Conservation (phyloP, 2,113 vertebrate genomes). For the Eptesicus fuscus region DNA sequence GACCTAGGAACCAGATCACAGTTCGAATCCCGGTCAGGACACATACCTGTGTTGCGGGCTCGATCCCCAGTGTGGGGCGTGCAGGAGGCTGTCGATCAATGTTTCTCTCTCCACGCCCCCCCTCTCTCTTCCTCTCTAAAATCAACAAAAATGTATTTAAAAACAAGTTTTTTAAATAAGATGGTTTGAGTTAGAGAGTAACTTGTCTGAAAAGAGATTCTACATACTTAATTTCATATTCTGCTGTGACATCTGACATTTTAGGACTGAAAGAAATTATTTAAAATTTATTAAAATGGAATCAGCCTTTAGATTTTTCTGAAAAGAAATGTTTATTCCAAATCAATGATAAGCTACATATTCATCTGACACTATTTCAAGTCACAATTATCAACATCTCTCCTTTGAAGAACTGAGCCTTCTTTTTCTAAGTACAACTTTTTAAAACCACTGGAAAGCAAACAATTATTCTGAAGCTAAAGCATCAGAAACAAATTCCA, state of each 20-base stretch:
- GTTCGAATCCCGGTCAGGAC: too few relatives aligned
- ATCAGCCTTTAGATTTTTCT: not conserved
- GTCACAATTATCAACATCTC: not conserved
- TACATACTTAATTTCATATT: not conserved
- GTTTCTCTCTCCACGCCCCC: too few relatives aligned
- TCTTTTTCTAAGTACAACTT: not conserved
- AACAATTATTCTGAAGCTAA: conserved; percentile 3
- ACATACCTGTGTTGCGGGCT: too few relatives aligned
- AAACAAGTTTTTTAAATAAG: not conserved
- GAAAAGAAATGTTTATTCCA: not conserved
- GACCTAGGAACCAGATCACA: too few relatives aligned
- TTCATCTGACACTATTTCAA: not conserved
- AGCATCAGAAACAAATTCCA: not conserved
- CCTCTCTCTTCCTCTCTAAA: too few relatives aligned
- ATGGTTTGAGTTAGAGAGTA: not conserved
- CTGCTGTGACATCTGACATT: not conserved
- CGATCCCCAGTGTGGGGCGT: too few relatives aligned
- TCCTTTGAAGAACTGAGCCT: not conserved
- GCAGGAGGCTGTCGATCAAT: too few relatives aligned
- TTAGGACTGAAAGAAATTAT: not conserved
- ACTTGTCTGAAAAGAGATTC: not conserved
- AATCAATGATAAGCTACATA: not conserved
- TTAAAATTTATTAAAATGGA: not conserved
- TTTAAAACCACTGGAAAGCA: not conserved
- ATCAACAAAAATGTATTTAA: too few relatives aligned